Percentiles rank a stretch among this genome's conserved stretches.
These are phyloP conservation scores for Formica aserva DNA, from an alignment of 2,888 invertebrate genomes.

Conservation along the genomic window DNA sequence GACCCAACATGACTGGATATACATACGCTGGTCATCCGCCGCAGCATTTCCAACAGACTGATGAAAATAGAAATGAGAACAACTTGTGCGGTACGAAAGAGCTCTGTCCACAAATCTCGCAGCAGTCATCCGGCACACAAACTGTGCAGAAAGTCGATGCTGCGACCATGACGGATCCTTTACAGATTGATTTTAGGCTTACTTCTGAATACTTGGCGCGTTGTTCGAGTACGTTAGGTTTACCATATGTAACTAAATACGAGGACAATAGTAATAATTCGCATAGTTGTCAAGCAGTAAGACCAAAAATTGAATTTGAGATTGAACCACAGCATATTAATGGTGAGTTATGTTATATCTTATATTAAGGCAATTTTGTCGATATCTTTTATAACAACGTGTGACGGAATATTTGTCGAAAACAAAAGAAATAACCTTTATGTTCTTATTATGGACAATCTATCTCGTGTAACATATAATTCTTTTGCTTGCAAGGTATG, in stretches of 20 bases:
- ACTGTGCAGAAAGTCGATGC: constrained; percentile 84
- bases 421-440: background rate
- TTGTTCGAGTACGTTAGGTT: constrained; percentile 81
- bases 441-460: background rate
- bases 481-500: constrained; percentile 75
- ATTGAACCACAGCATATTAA: constrained; percentile 82
- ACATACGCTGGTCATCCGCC: constrained; percentile 75
- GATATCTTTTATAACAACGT: background rate
- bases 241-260: constrained; percentile 82
- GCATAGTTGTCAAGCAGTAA: constrained; percentile 78
- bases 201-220: constrained; percentile 84
- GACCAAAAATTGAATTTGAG: constrained; percentile 81
- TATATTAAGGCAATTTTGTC: background rate
- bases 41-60: constrained; percentile 77
- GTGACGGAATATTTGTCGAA: background rate
- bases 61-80: constrained; percentile 84
- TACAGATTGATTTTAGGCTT: constrained; percentile 83
- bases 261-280: constrained; percentile 79
- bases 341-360: constrained; percentile 70
- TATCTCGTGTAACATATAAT: background rate
- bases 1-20: constrained; percentile 74
- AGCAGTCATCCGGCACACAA: constrained; percentile 81
- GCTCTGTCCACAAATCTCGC: constrained; percentile 75
- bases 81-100: constrained; percentile 81
- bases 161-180: constrained; percentile 84